phyloP scores from a whole-genome alignment of 1,140 invertebrate genomes.

The Rhyacophila brunnea region DNA sequence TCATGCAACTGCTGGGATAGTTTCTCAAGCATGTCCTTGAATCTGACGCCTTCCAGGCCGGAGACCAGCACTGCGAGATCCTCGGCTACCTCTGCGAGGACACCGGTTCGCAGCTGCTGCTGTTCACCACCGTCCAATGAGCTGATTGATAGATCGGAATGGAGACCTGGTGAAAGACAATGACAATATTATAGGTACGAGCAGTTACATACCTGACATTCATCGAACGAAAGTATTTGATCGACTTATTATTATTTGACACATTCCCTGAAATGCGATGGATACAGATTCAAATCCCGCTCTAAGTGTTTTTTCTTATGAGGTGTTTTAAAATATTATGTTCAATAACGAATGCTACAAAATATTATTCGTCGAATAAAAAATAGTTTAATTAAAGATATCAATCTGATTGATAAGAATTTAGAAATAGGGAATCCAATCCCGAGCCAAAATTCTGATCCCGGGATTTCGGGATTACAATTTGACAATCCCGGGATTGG shows the following conservation, averaged over 20 bases:
- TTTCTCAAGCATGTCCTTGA: slow-evolving; percentile 77
- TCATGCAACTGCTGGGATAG: slow-evolving; percentile 71
- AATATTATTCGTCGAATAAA: no score
- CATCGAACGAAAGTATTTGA: neutral
- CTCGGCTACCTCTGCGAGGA: slow-evolving; percentile 62
- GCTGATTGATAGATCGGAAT: slow-evolving; percentile 56
- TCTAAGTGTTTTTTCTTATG: no score
- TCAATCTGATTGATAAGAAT: no score
- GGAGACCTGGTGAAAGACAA: slow-evolving; percentile 48
- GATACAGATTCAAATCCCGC: no score
- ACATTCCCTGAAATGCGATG: no score
- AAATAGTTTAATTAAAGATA: no score
- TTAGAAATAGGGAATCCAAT: no score
- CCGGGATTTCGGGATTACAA: no score
- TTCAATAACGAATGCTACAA: no score
- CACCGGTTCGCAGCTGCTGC: slow-evolving; percentile 55
- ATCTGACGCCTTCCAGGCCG: slow-evolving; percentile 72
- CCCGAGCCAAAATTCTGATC: no score
- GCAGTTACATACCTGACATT: neutral
- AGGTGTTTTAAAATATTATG: no score
- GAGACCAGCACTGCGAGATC: slow-evolving; percentile 70
- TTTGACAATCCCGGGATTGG: no score
- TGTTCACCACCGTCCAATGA: slow-evolving; percentile 54
- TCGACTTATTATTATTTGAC: slow-evolving; percentile 3
- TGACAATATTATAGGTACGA: neutral